Conservation (phyloP, 1,140 invertebrate species). For the Hormaphis cornu region DNA sequence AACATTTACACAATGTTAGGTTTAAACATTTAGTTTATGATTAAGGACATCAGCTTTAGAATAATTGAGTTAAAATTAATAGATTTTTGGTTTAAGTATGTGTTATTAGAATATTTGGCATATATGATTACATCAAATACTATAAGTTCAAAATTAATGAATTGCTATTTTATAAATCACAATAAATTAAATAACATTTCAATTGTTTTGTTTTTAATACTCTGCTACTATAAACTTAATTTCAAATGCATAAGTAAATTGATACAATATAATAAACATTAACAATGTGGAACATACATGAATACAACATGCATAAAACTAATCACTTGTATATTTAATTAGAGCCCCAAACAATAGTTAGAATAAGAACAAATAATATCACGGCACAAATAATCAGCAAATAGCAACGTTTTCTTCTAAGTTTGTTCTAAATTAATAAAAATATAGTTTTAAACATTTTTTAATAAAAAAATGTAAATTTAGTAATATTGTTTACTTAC, state of each 20-base stretch:
- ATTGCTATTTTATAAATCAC: not conserved
- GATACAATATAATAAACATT: not conserved
- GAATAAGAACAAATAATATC: slow-evolving; percentile 30
- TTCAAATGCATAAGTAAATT: not conserved
- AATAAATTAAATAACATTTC: not conserved
- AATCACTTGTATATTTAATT: not conserved
- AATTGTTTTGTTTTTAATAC: not conserved
- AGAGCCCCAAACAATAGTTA: slow-evolving; percentile 22
- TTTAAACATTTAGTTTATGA: too few relatives aligned
- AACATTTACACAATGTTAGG: too few relatives aligned
- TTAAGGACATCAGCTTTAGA: too few relatives aligned
- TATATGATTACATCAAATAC: not conserved
- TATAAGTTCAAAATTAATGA: not conserved
- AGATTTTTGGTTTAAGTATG: too few relatives aligned
- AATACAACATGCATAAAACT: not conserved
- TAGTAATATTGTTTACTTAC: slow-evolving; percentile 34
- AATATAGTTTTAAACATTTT: not conserved
- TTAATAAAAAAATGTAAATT: not conserved
- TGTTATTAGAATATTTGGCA: too few relatives aligned
- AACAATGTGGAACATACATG: not conserved
- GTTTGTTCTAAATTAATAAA: slow-evolving; percentile 36
- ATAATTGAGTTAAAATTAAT: too few relatives aligned
- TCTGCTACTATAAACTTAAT: not conserved
- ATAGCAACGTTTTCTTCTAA: slow-evolving; percentile 34
- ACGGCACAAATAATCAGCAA: slow-evolving; percentile 32